A percentile compares a stretch with the other conserved stretches of the same genome.
phyloP scores from a whole-genome alignment of 2,113 vertebrate species.

The Himantopus leucocephalus region DNA sequence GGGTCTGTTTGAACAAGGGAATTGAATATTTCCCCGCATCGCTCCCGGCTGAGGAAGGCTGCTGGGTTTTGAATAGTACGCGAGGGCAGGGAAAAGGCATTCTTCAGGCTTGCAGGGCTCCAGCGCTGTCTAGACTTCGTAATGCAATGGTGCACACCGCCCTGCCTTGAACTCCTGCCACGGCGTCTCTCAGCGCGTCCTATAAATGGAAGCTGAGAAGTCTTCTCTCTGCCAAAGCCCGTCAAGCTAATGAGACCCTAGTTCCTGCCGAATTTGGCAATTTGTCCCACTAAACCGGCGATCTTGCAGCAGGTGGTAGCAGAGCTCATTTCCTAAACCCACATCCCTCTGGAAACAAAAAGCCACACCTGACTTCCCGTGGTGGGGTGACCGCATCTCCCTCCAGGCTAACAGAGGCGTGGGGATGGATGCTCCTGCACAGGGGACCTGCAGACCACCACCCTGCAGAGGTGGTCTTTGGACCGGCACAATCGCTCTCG shows the following conservation, averaged over 20 bases:
- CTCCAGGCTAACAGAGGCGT: rapidly evolving
- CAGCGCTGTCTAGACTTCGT: not conserved
- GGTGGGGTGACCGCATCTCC: rapidly evolving
- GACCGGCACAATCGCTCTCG: rapidly evolving
- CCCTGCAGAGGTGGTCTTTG: not conserved
- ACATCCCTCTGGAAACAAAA: not conserved
- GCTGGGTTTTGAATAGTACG: not conserved
- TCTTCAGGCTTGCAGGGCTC: not conserved
- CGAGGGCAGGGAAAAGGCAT: not conserved
- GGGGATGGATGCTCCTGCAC: not conserved
- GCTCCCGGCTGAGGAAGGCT: not conserved
- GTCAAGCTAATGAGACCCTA: not conserved
- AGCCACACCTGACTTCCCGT: not conserved
- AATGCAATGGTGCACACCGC: not conserved
- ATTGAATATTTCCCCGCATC: not conserved
- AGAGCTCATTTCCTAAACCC: not conserved
- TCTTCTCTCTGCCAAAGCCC: not conserved
- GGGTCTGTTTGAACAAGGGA: not conserved
- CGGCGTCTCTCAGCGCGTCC: not conserved
- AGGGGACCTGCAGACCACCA: rapidly evolving
- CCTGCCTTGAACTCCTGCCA: not conserved
- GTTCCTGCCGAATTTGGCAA: not conserved
- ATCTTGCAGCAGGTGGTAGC: not conserved
- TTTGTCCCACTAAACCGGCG: not conserved
- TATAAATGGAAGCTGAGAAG: not conserved